These are phyloP conservation scores for Drosophila ficusphila DNA, from an alignment of 1,140 invertebrate genomes.

Conservation along the genomic window DNA sequence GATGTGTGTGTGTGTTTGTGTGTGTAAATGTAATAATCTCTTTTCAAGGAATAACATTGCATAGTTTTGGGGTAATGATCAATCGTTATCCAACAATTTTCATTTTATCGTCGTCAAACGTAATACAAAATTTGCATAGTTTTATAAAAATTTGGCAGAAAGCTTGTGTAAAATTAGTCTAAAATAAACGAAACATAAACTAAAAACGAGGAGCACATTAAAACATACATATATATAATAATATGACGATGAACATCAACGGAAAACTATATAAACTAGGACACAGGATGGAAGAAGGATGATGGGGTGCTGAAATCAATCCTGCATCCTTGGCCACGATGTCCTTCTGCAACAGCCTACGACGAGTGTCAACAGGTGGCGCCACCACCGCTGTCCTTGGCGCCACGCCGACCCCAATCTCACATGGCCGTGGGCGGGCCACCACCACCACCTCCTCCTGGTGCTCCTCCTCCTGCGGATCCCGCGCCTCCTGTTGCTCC, in stretches of 20 bases:
- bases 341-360: conserved; percentile 45
- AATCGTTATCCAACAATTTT: conserved; percentile 64
- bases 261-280: conserved; percentile 32
- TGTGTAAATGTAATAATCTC: conserved; percentile 76
- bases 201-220: conserved; percentile 35
- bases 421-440: conserved; percentile 47
- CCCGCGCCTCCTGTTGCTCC: conserved; percentile 27
- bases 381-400: conserved; percentile 63
- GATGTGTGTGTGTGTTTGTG: conserved; percentile 19
- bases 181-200: conserved; percentile 63
- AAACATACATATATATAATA: too few relatives aligned
- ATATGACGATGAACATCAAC: conserved; percentile 41
- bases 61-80: conserved; percentile 61
- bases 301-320: conserved; percentile 22
- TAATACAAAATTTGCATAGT: conserved; percentile 62
- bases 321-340: conserved; percentile 11
- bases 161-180: conserved; percentile 79
- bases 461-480: conserved; percentile 27
- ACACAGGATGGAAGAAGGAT: conserved; percentile 3
- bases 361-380: conserved; percentile 76
- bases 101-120: conserved; percentile 55
- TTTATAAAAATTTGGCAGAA: conserved; percentile 77
- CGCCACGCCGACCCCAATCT: conserved; percentile 78
- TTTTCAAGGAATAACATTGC: conserved; percentile 82
- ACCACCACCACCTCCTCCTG: conserved; percentile 17